A percentile compares a stretch with the other conserved stretches of the same genome.
phyloP scores from a whole-genome alignment of 2,113 vertebrate genomes.

The Bagarius yarrelli region DNA sequence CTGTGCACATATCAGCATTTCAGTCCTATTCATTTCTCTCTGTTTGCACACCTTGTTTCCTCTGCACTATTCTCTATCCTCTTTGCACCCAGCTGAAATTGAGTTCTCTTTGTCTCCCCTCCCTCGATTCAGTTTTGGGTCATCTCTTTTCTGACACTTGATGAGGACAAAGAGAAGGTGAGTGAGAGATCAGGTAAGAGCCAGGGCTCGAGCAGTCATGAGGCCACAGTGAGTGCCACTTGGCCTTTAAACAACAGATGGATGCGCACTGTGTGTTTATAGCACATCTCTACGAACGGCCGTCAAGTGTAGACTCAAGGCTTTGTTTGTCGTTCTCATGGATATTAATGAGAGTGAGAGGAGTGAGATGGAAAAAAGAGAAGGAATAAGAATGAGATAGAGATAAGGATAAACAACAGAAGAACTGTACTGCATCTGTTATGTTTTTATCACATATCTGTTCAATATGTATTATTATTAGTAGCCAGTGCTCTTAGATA shows the following conservation, averaged over 20 bases:
- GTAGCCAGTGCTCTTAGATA: neutral
- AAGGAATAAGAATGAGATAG: neutral
- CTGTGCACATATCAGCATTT: neutral
- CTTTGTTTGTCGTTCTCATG: constrained; percentile 42
- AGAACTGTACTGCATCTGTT: neutral
- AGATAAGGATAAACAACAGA: neutral
- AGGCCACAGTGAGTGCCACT: constrained; percentile 46
- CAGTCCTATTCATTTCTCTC: constrained; percentile 10
- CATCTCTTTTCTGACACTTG: constrained; percentile 41
- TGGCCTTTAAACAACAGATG: constrained; percentile 50
- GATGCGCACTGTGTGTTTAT: constrained; percentile 38
- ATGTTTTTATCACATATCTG: constrained; percentile 4
- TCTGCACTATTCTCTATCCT: neutral
- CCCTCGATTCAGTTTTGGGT: neutral
- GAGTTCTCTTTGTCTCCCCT: constrained; percentile 34
- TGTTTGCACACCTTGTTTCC: neutral
- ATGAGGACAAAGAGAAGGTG: constrained; percentile 36
- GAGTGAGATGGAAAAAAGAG: constrained; percentile 22
- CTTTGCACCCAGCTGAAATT: neutral
- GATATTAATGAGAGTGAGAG: constrained; percentile 44
- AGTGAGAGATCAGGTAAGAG: constrained; percentile 15
- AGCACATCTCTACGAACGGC: constrained; percentile 31
- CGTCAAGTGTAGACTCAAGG: constrained; percentile 24
- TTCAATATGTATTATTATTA: neutral
- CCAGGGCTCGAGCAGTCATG: constrained; percentile 22